Evolutionary conservation across 1,140 invertebrate species (phyloP), one percentile per base, ranked within the genome.

Genomic region (Anoplolepis gracilipes): DNA sequence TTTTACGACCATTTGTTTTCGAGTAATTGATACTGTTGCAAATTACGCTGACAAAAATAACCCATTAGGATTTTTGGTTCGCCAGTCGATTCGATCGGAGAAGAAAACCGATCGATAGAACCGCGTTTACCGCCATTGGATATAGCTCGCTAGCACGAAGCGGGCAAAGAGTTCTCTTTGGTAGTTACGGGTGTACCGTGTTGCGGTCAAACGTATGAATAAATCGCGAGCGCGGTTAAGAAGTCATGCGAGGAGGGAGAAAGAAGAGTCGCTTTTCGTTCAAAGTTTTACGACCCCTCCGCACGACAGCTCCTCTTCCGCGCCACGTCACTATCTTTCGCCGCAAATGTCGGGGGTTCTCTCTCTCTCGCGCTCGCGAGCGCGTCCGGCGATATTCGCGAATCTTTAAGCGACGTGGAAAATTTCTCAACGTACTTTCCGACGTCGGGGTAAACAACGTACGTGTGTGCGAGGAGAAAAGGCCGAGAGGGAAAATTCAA

Each of bases 191-290:
- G 28, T 36, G 53, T 76, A 19, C 46, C 39, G 73, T 39, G 78
- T 65, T 86, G 90, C 84, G 90, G 92, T 93, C 91, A 87, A 92
- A 90, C 88, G 91, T 87, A 90, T 91, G 82, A 90, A 91, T 90
- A 90, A 91, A 90, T 91, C 87, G 89, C 76, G 81, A 87, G 33
- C 46, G 57, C 76, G 87, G 85, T 90, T 90, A 88, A 87, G 85
- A 88, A 91, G 90, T 88, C 87, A 94, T 91, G 91, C 90, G 92
- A 92, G 42, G 19, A 5, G 25, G 10, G 11, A 46, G 22, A 72
- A 72, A 92, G 91, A 87, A 93, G 90, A 92, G 90, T 90, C 90
- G 89, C 90, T 93, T 92, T 87, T 89, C 91, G 79, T 91, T 91
- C 91, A 87, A 92, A 89, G 87, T 91, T 92, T 92, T 91, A 92